Conservation (phyloP, 1,140 invertebrate species). For the Antheraea mylitta region DNA sequence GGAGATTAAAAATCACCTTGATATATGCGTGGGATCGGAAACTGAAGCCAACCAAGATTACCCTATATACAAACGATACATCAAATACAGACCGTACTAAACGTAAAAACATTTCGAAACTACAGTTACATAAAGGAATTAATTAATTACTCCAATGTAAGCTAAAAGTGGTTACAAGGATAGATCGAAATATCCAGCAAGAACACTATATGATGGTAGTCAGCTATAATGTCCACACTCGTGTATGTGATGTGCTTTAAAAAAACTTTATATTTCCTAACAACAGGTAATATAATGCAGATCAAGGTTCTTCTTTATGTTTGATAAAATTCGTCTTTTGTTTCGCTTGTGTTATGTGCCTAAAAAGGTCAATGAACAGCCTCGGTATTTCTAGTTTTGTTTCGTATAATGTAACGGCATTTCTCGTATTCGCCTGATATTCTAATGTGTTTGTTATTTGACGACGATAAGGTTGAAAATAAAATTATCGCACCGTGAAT, state of each 20-base stretch:
- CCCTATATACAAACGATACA: too few relatives aligned
- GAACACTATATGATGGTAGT: too few relatives aligned
- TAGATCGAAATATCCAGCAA: too few relatives aligned
- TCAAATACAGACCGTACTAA: too few relatives aligned
- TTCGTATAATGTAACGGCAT: constrained; percentile 49
- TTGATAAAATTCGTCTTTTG: constrained; percentile 71
- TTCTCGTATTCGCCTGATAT: constrained; percentile 28
- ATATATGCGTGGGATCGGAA: too few relatives aligned
- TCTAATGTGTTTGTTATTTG: constrained; percentile 45
- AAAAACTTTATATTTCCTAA: constrained; percentile 24
- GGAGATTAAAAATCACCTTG: too few relatives aligned
- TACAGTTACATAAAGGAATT: too few relatives aligned
- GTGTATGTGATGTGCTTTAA: not conserved
- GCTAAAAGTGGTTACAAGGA: too few relatives aligned
- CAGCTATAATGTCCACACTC: not conserved
- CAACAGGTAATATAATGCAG: constrained; percentile 41
- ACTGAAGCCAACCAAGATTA: too few relatives aligned
- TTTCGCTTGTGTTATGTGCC: constrained; percentile 70
- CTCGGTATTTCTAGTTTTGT: constrained; percentile 71
- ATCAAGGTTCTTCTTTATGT: constrained; percentile 69
- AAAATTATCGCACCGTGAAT: constrained; percentile 34
- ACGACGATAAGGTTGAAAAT: constrained; percentile 53
- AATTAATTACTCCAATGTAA: too few relatives aligned
- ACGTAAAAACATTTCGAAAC: too few relatives aligned
- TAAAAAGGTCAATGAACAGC: constrained; percentile 77